Evolutionary conservation across 2,888 invertebrate species (phyloP), one percentile per base, ranked within the genome.

Genomic region (Drosophila siamana): DNA sequence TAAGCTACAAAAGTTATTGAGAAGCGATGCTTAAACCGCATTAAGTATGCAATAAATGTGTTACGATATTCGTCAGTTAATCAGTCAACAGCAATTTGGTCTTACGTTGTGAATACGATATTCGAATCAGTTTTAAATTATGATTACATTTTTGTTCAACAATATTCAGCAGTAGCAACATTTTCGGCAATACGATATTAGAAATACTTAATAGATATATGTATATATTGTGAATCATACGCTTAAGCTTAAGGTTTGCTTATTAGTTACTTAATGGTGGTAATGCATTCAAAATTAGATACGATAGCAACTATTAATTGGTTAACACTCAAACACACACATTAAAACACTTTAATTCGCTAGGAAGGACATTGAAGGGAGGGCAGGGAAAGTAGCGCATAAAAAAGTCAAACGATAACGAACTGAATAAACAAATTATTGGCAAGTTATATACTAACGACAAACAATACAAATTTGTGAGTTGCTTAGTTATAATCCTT

Each of bases 21-120:
- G 4, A 0, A 33, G 30, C 30, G 9, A 4, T 11, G 30, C 30
- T n/a, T 33, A 33, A 4, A n/a, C n/a, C 4, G n/a, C 11, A 30
- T 11, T 11, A 9, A 30, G 4, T 28, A 28, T 28, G 6, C 28
- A 28, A 28, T 28, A 28, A 1, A 4, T 33, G 11, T 24, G 19
- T 7, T 19, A n/a, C 19, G 13, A 50, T 36, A 7, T 41, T 19
- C 13, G 13, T 5, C n/a, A 44, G 61, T 26, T 61, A 64, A 24
- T 44, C 6, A 19, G 22, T 2, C 15, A 13, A n/a, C 13, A 16
- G 22, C 22, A 3, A 3, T 22, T 47, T 26, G 2, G 26, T 41
- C 40, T 50, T 41, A 59, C 43, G 57, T 41, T 47, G 51, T n/a
- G 6, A 11, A 16, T 11, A 47, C 47, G 30, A 30, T 30, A 30